Evolutionary conservation across 2,113 vertebrate genomes (phyloP), one percentile per base, ranked within the genome.

Genomic region (Zosterops japonicus): DNA sequence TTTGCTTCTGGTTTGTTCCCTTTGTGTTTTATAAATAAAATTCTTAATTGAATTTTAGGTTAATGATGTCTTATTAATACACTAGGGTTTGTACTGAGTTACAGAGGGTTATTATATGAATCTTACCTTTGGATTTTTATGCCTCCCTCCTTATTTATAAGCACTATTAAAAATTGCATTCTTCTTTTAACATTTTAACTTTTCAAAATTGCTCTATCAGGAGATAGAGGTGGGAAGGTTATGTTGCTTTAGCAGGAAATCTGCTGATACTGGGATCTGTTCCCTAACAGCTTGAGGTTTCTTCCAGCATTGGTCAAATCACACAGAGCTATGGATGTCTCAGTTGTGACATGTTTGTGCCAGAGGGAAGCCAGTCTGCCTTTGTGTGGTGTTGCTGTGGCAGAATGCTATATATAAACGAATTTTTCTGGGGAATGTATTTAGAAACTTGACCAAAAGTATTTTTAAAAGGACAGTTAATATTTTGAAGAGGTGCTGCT

Each of bases 341-440:
- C 64, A 7, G 17, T 60, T 42, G 83, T 97, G 93, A 81, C 91
- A 79, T 89, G 57, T 95, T 78, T 95, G 89, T 95, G 95, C 95
- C 84, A 85, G 85, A 80, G 82, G 93, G 75, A 90, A 87, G 86
- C 71, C 78, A 70, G 80, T 53, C 89, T 82, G 57, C 83, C 75
- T 72, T 71, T 5, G 52, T 68, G 44, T 59, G 67, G 63, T 24
- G 53, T 39, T 44, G 47, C 83, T 90, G 44, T 96, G 95, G 80
- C 94, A 94, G 86, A 67, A 86, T 3, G 20, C 65, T 88, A 4
- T 31, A 67, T 64, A 36, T 27, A 24, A 22, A 49, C 60, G 64
- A 91, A 12, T 92, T 83, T 93, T 95, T 24, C 50, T 33, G 59
- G 20, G 36, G 41, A 89, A 56, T 91, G 74, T 95, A 80, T 93